Base-by-base conservation (phyloP, 1,140 invertebrate species). In the Octopus sinensis region DNA sequence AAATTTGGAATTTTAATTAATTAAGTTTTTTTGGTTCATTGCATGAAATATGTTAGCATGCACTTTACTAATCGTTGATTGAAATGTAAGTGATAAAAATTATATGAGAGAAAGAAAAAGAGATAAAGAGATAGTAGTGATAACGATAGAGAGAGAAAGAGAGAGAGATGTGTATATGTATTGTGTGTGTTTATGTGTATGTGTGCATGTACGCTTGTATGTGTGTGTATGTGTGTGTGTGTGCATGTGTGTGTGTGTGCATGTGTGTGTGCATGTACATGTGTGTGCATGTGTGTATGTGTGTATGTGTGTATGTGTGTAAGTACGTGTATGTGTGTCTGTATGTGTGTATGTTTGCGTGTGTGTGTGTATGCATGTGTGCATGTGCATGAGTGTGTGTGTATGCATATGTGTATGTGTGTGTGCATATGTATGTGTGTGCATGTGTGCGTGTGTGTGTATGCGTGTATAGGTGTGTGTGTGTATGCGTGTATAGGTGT, bases 401-500 rank as follows among this genome's bases (percentile, higher is more conserved):
- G 17, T 6, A 17, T 62, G 56, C 17, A 62, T 62, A 23, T 77
- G 76, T 43, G 23, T 77, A 62, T 62, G 43, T 79, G 78, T 56
- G n/a, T 56, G 52, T 79, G 43, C 56, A 17, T 62, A 62, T 62
- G 17, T 62, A 62, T 62, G 56, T 62, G 17, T 62, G 17, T 62
- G 56, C 17, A 62, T 62, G 56, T 62, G 78, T 79, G 43, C 17
- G 54, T 5, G 54, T 53, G 52, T 79, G 51, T 54, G 78, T 79
- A 17, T 6, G n/a, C 30, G 9, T 13, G 7, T 80, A 54, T 77
- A 76, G 53, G 13, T 82, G 56, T 7, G 80, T 79, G 54, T 76
- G 43, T 23, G 17, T 76, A 76, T 51, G 23, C 9, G 23, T n/a
- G 23, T 23, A n/a, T 23, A 76, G 6, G 23, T 23, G 23, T 76